Conservation (phyloP, 2,888 invertebrate genomes). For the Ophion ellenae region DNA sequence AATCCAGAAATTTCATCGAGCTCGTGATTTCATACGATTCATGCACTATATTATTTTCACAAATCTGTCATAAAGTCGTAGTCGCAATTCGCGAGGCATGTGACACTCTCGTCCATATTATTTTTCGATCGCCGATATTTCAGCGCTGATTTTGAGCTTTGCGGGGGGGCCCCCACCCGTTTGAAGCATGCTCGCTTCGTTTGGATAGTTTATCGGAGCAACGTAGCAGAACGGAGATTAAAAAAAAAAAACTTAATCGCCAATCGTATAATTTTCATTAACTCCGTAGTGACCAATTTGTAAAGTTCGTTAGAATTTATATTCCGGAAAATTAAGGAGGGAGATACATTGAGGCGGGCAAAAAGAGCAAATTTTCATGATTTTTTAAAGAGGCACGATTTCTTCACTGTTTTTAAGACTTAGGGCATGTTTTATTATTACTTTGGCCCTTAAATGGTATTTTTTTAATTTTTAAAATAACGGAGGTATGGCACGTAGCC, state of each 20-base stretch:
- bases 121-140: conserved; percentile 24
- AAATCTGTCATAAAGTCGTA: conserved; percentile 24
- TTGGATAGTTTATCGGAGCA: conserved; percentile 4
- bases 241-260: not conserved
- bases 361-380: no score
- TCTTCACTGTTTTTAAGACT: no score
- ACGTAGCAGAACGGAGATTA: conserved; percentile 7
- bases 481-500: no score
- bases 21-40: no score
- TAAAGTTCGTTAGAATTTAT: not conserved
- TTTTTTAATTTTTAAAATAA: no score
- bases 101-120: conserved; percentile 1
- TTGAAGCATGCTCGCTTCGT: conserved; percentile 41
- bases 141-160: conserved; percentile 29
- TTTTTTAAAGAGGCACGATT: no score
- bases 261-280: conserved; percentile 23
- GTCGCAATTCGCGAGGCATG: conserved; percentile 44
- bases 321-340: not conserved
- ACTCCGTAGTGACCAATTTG: not conserved
- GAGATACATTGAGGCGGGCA: no score
- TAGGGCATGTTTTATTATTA: no score
- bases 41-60: conserved; percentile 17
- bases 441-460: no score
- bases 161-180: not conserved
- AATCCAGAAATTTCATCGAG: no score